These are phyloP conservation scores for Neocrepidodera transversa DNA, from an alignment of 2,888 invertebrate species.

Conservation along the genomic window DNA sequence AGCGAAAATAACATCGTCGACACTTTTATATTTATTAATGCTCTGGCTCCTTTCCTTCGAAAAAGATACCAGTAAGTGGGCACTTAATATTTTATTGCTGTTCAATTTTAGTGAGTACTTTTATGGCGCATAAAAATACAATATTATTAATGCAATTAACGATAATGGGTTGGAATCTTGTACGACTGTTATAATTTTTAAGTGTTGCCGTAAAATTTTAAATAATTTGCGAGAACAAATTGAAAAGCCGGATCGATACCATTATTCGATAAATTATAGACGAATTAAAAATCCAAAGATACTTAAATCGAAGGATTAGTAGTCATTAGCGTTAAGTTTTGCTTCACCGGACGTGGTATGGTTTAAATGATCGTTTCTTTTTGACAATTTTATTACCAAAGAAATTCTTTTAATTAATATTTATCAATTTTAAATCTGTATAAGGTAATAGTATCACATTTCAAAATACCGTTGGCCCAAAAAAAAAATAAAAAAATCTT, in stretches of 20 bases:
- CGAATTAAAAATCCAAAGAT: not conserved
- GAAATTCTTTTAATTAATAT: no score
- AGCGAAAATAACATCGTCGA: constrained; percentile 23
- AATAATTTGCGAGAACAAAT: constrained; percentile 32
- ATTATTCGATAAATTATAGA: constrained; percentile 11
- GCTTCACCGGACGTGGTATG: no score
- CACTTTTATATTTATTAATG: constrained; percentile 33
- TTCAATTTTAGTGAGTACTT: constrained; percentile 41
- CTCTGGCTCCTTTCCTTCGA: constrained; percentile 30
- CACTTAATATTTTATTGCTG: constrained; percentile 42
- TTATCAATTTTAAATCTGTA: no score
- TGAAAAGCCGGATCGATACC: constrained; percentile 18
- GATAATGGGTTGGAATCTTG: constrained; percentile 36
- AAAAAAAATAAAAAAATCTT: no score
- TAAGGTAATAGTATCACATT: no score
- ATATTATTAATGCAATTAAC: constrained; percentile 42
- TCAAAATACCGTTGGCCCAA: no score
- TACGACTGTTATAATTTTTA: constrained; percentile 27
- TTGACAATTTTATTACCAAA: no score
- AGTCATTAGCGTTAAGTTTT: not conserved
- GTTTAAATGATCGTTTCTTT: no score
- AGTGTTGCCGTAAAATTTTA: constrained; percentile 31
- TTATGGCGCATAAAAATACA: constrained; percentile 40
- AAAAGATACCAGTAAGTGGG: constrained; percentile 38
- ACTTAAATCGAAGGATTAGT: not conserved